These are phyloP conservation scores for Papilio protenor DNA, from an alignment of 2,888 invertebrate species.

Conservation along the genomic window DNA sequence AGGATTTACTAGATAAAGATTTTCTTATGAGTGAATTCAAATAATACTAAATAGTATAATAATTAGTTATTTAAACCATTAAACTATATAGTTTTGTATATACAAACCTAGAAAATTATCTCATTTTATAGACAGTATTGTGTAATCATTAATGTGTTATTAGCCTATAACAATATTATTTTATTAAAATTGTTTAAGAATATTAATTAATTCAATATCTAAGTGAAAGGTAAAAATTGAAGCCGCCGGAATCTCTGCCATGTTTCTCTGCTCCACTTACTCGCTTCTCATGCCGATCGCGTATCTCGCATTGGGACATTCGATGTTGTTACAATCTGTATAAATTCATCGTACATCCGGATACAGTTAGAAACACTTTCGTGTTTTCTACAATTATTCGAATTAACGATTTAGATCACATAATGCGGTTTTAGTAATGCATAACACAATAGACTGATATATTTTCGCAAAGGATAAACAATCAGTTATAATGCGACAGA, in stretches of 20 bases:
- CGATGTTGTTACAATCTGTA: slow-evolving; percentile 38
- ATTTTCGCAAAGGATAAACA: background rate
- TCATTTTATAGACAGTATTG: background rate
- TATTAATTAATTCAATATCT: slow-evolving; percentile 20
- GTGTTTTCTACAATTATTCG: slow-evolving; percentile 34
- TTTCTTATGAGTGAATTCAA: too few relatives aligned
- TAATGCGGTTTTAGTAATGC: background rate
- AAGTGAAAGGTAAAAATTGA: slow-evolving; percentile 40
- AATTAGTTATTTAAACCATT: background rate
- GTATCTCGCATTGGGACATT: slow-evolving; percentile 31
- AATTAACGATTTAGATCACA: slow-evolving; percentile 28
- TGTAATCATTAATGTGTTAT: background rate
- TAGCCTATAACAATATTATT: background rate
- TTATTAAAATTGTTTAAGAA: slow-evolving; percentile 1
- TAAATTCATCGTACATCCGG: slow-evolving; percentile 35
- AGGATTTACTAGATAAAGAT: too few relatives aligned
- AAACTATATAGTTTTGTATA: background rate
- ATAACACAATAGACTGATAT: background rate
- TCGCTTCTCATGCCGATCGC: slow-evolving; percentile 34
- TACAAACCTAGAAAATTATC: too few relatives aligned
- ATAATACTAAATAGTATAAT: background rate
- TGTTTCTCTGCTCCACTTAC: slow-evolving; percentile 32
- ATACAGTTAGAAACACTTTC: slow-evolving; percentile 29
- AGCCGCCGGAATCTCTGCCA: slow-evolving; percentile 35
- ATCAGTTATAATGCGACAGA: background rate